Evolutionary conservation across 2,113 vertebrate species (phyloP), one percentile per base, ranked within the genome.

Genomic region (Orycteropus afer): DNA sequence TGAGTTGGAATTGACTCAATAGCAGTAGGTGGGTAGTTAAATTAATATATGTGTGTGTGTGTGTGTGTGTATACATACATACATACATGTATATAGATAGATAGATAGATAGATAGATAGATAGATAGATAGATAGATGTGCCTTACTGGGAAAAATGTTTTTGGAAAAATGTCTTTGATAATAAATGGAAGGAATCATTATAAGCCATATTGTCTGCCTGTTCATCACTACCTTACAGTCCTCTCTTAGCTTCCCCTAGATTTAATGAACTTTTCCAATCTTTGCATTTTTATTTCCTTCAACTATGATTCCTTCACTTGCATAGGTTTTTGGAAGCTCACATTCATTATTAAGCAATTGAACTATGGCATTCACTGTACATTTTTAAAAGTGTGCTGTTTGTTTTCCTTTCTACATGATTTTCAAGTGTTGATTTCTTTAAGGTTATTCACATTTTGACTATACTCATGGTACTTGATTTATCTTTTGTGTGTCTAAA

Each of bases 401-500:
- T 5, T 77, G 13, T 51, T 88, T 94, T 92, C 59, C 42, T 83
- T 69, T 47, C 59, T n/a, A 61, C 9, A 18, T 83, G 23, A 61
- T 80, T 93, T 57, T 74, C 86, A 71, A 65, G 12, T 22, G n/a
- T 69, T 74, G 25, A 5, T n/a, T n/a, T n/a, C 4, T 76, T 87
- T 65, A 34, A 77, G n/a, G 53, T 57, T 86, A 77, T 82, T 73
- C 18, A 29, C 69, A 77, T 81, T 86, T 89, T 73, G 34, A 53
- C 27, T 37, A 27, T 2, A 77, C 3, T 89, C n/a, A 81, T 3
- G 73, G 27, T 45, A 8, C 23, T 78, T n/a, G 14, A 59, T 78
- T 92, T 6, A 86, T 91, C n/a, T 71, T 93, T 8, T 89, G 90
- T 74, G 37, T 37, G 67, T 77, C 67, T 37, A 89, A 49, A 47